phyloP scores from a whole-genome alignment of 2,888 invertebrate genomes.

The Lasioglossum morio region DNA sequence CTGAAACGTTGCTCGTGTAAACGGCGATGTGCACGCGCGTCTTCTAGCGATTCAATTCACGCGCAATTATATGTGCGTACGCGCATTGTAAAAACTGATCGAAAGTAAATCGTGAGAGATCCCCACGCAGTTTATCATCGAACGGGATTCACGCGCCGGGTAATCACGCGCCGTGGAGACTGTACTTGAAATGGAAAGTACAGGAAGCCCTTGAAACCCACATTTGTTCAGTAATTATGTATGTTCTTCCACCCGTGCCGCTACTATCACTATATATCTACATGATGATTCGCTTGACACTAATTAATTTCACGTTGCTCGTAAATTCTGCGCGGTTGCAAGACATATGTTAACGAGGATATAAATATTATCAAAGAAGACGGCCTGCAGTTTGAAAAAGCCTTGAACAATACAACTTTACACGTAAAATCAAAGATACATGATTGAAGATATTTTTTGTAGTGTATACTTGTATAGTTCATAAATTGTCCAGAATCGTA shows the following conservation, averaged over 20 bases:
- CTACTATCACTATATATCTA: background rate
- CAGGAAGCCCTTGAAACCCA: constrained; percentile 16
- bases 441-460: background rate
- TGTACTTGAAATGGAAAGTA: constrained; percentile 43
- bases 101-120: constrained; percentile 45
- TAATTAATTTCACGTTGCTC: background rate
- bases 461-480: too few species aligned
- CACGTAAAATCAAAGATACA: background rate
- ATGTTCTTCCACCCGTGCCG: background rate
- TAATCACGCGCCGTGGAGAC: constrained; percentile 21
- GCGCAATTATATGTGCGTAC: background rate
- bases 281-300: background rate
- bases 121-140: constrained; percentile 9
- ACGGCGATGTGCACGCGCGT: background rate
- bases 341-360: background rate
- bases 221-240: constrained; percentile 1
- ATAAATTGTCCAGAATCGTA: background rate
- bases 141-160: constrained; percentile 5
- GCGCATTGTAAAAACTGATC: constrained; percentile 33
- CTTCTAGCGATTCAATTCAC: background rate
- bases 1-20: background rate
- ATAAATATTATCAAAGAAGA: background rate
- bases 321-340: background rate
- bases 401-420: background rate
- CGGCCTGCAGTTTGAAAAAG: background rate